A percentile compares a stretch with the other conserved stretches of the same genome.
Conservation (phyloP, 2,888 invertebrate genomes). For the Drosophila limbata region DNA sequence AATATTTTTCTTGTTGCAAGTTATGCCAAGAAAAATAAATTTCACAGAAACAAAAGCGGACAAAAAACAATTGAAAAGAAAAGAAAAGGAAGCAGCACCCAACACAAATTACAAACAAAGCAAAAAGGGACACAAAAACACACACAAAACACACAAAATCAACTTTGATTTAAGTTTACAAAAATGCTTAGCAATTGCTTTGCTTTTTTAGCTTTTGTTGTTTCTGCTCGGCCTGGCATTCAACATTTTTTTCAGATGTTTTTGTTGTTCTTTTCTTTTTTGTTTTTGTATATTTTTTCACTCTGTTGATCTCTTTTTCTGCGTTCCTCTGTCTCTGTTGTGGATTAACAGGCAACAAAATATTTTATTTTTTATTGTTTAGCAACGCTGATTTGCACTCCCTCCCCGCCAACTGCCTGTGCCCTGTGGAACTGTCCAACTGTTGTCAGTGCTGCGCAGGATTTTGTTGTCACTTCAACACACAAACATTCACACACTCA, state of each 20-base stretch:
- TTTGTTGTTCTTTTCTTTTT: constrained; percentile 11
- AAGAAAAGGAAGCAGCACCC: constrained; percentile 43
- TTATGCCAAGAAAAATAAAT: constrained; percentile 70
- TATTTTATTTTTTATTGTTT: constrained; percentile 78
- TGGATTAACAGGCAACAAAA: constrained; percentile 81
- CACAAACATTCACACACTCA: constrained; percentile 48
- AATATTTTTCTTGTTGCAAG: constrained; percentile 50
- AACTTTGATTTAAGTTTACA: constrained; percentile 82
- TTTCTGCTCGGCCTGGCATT: constrained; percentile 43
- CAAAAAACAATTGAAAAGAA: constrained; percentile 20
- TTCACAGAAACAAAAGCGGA: constrained; percentile 56
- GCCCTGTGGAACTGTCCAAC: constrained; percentile 47
- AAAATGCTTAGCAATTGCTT: constrained; percentile 79
- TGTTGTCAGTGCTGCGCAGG: constrained; percentile 61
- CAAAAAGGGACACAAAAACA: constrained; percentile 17
- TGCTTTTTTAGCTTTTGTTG: constrained; percentile 72
- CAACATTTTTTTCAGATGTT: constrained; percentile 32
- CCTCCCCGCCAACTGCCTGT: constrained; percentile 10
- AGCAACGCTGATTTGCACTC: constrained; percentile 74
- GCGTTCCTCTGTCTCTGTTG: constrained; percentile 45
- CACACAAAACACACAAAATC: constrained; percentile 63
- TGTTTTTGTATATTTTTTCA: constrained; percentile 28
- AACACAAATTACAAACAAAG: constrained; percentile 59
- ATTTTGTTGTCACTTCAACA: constrained; percentile 83
- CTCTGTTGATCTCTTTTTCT: constrained; percentile 52